These are phyloP conservation scores for Pogonocichla stellata DNA, from an alignment of 2,113 vertebrate species.

Conservation along the genomic window DNA sequence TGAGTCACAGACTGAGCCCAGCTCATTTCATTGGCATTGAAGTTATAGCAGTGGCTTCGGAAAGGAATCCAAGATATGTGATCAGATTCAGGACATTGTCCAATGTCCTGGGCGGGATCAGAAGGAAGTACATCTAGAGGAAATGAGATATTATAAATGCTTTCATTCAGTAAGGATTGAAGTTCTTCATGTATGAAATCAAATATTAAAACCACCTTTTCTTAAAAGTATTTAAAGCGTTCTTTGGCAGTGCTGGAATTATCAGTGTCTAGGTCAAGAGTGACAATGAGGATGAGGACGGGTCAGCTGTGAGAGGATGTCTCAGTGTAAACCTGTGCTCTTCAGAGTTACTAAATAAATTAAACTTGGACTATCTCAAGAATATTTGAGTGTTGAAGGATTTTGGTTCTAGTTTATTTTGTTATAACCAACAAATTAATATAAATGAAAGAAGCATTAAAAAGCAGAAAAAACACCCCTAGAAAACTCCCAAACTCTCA, in stretches of 20 bases:
- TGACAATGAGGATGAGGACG: background rate
- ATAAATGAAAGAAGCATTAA: background rate
- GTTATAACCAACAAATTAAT: background rate
- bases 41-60: slow-evolving; percentile 79
- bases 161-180: background rate
- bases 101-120: slow-evolving; percentile 75
- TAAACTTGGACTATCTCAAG: background rate
- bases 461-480: background rate
- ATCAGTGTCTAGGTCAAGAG: background rate
- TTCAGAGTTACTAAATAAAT: background rate
- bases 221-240: background rate
- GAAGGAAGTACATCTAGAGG: slow-evolving; percentile 73
- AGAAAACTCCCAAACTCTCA: background rate
- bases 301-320: background rate
- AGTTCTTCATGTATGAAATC: background rate
- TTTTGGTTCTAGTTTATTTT: background rate
- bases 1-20: slow-evolving; percentile 80
- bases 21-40: slow-evolving; percentile 63
- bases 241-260: background rate
- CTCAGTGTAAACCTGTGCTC: background rate
- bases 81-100: slow-evolving; percentile 77
- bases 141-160: slow-evolving; percentile 16
- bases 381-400: background rate
- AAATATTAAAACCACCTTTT: background rate
- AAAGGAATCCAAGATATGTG: slow-evolving; percentile 80